These are phyloP conservation scores for Phocoena phocoena DNA, from an alignment of 2,113 vertebrate genomes.

Conservation along the genomic window DNA sequence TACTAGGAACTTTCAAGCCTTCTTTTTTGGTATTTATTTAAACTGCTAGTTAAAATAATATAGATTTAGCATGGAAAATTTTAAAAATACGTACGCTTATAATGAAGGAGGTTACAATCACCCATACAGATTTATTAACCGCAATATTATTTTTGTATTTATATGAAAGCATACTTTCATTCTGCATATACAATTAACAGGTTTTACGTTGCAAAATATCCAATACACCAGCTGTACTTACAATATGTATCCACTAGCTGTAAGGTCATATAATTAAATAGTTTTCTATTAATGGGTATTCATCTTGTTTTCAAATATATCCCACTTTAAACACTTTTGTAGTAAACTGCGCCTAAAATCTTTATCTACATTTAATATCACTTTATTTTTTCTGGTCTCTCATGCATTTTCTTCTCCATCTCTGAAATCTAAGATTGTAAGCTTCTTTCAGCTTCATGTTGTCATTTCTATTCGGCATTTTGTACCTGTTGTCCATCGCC, in stretches of 20 bases:
- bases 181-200: not conserved
- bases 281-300: not conserved
- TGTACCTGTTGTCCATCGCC: rapidly evolving
- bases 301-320: not conserved
- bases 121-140: not conserved
- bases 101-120: not conserved
- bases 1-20: not conserved
- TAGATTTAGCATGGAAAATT: not conserved
- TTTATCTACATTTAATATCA: not conserved
- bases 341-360: not conserved
- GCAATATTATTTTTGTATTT: not conserved
- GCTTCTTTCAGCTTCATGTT: not conserved
- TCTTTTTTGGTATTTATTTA: not conserved
- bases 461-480: not conserved
- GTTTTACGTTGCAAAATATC: not conserved
- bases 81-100: not conserved
- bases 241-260: not conserved
- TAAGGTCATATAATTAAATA: not conserved
- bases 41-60: not conserved
- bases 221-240: not conserved
- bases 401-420: not conserved
- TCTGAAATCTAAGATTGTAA: not conserved
- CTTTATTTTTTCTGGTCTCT: not conserved
- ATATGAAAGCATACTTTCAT: not conserved
- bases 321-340: not conserved